phyloP scores from a whole-genome alignment of 2,797 vertebrate genomes.

The Gymnocypris eckloni region DNA sequence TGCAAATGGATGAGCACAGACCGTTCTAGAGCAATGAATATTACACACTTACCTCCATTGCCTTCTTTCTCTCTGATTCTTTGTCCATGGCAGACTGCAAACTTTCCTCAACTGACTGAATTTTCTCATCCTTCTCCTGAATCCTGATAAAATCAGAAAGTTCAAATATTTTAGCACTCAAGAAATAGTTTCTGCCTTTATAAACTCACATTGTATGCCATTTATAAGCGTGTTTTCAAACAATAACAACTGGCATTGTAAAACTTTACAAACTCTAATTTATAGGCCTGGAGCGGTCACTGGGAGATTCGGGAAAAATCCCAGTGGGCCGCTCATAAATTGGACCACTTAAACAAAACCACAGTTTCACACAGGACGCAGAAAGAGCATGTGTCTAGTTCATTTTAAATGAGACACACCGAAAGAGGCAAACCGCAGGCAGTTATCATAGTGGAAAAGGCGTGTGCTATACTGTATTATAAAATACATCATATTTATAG shows the following conservation, averaged over 20 bases:
- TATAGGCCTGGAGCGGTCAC: not conserved
- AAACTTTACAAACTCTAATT: not conserved
- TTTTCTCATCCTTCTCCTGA: constrained; percentile 86
- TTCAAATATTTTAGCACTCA: not conserved
- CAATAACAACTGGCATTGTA: not conserved
- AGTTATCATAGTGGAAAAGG: not conserved
- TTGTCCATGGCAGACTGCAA: constrained; percentile 83
- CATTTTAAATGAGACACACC: not conserved
- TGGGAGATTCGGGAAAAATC: not conserved
- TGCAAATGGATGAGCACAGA: not conserved
- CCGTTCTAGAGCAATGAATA: not conserved
- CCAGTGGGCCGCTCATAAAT: not conserved
- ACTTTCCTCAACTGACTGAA: constrained; percentile 85
- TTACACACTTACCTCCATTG: constrained; percentile 79
- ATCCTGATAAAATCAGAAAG: constrained; percentile 74
- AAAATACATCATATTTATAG: not conserved
- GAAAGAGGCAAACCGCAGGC: not conserved
- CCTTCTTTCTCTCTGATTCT: constrained; percentile 81
- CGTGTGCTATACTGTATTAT: not conserved
- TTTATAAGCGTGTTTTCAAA: not conserved
- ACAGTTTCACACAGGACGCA: not conserved
- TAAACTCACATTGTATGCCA: not conserved
- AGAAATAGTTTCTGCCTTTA: not conserved
- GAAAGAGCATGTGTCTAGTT: not conserved
- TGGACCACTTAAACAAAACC: not conserved